phyloP scores from a whole-genome alignment of 2,888 invertebrate genomes.

The Apoda limacodes region DNA sequence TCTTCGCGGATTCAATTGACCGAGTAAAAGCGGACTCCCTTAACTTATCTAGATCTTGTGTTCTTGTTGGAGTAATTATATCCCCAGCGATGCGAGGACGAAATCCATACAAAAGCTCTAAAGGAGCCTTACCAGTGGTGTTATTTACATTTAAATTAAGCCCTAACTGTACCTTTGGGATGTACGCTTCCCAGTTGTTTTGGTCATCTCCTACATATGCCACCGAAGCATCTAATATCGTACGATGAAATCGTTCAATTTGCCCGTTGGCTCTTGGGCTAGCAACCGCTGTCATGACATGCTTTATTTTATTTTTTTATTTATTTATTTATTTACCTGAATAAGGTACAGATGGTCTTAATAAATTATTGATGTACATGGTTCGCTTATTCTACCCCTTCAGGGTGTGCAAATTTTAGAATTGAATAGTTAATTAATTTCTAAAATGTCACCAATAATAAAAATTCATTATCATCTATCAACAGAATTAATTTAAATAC shows the following conservation, averaged over 20 bases:
- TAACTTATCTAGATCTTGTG: background rate
- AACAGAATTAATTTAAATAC: no score
- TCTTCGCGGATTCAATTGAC: slow-evolving; percentile 1
- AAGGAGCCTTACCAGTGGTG: slow-evolving; percentile 14
- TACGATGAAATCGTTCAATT: slow-evolving; percentile 11
- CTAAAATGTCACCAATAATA: no score
- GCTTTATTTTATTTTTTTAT: slow-evolving; percentile 8
- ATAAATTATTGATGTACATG: no score
- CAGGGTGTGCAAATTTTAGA: slow-evolving; percentile 1
- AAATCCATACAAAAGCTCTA: slow-evolving; percentile 10
- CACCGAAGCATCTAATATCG: slow-evolving; percentile 6
- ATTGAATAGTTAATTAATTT: no score
- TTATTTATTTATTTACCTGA: no score
- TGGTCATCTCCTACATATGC: slow-evolving; percentile 13
- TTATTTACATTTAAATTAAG: slow-evolving; percentile 8
- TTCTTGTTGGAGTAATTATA: background rate
- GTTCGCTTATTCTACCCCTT: no score
- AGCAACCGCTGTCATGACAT: slow-evolving; percentile 18
- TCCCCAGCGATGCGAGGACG: slow-evolving; percentile 11
- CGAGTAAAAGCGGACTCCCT: slow-evolving; percentile 2
- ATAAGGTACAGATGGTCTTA: no score
- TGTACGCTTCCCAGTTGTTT: slow-evolving; percentile 10
- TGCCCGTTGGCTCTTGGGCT: slow-evolving; percentile 15
- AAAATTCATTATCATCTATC: no score
- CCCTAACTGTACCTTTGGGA: slow-evolving; percentile 11